These are phyloP conservation scores for Oreohelix idahoensis DNA, from an alignment of 1,140 invertebrate species.

Conservation along the genomic window DNA sequence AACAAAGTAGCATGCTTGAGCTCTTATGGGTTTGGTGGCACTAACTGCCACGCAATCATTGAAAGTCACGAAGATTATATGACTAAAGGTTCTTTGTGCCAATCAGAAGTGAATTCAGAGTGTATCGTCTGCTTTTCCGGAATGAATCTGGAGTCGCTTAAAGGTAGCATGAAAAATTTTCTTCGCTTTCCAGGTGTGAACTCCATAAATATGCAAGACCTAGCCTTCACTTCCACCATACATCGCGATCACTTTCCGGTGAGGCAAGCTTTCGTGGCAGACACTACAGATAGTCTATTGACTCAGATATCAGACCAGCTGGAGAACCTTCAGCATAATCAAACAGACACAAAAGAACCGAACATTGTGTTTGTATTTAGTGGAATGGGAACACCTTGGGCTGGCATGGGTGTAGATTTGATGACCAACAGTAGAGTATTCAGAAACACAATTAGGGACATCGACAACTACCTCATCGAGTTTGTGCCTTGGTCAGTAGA, in stretches of 20 bases:
- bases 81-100: too few relatives aligned
- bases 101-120: background rate
- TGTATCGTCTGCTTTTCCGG: constrained; percentile 41
- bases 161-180: constrained; percentile 33
- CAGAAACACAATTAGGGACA: constrained; percentile 40
- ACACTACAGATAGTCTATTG: constrained; percentile 36
- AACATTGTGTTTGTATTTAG: constrained; percentile 56
- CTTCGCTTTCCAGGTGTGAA: background rate
- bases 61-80: constrained; percentile 25
- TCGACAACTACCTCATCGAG: constrained; percentile 48
- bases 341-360: background rate
- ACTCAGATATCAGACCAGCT: background rate
- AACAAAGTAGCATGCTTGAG: constrained; percentile 53
- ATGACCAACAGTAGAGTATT: constrained; percentile 41
- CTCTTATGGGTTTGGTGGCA: constrained; percentile 64
- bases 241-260: constrained; percentile 45
- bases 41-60: constrained; percentile 58
- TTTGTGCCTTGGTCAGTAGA: constrained; percentile 47
- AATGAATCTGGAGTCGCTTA: constrained; percentile 33
- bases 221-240: constrained; percentile 51
- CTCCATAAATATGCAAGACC: constrained; percentile 23
- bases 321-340: background rate
- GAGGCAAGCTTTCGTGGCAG: constrained; percentile 36
- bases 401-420: constrained; percentile 53
- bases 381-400: constrained; percentile 58